Evolutionary conservation across 2,888 invertebrate genomes (phyloP), one percentile per base, ranked within the genome.

Genomic region (Melieria crassipennis): DNA sequence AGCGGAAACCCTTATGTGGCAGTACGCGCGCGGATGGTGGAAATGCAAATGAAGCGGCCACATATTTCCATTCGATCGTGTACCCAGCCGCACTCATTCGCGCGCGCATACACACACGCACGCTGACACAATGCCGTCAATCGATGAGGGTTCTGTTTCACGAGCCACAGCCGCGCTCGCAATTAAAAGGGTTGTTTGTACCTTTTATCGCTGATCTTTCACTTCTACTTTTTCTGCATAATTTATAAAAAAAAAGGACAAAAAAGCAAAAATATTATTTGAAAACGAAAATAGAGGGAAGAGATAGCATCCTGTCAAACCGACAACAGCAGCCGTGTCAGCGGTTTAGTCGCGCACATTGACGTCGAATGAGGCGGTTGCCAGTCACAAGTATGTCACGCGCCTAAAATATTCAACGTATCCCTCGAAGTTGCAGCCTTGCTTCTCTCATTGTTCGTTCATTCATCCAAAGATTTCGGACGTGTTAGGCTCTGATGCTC

Each of bases 21-120:
- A 30, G 61, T 4, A 4, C 45, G 42, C 7, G 45, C 47, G 16
- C 63, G 57, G 46, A 47, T 46, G 13, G 73, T 77, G 80, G 78
- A 82, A 80, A 84, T 83, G 83, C 83, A 84, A 83, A 84, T 82
- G 82, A 83, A 79, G 78, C 76, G 75, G 78, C 79, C 45, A 10
- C 48, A 66, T 58, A 66, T 50, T 58, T 66, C 13, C 66, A 48
- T 57, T 48, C 43, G 66, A 66, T 66, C 66, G 58, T 58, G 50
- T 48, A 30, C 30, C 7, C 45, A 60, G 16, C n/a, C 11, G 60
- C 30, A 60, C 16, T 9, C 10, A 56, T 43, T 13, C 16, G 63
- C 10, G 42, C n/a, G 30, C 42, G 62, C 46, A 46, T 55, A 62
- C 9, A 69, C 11, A 11, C 10, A 47, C 61, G 5, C 10, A 64